Base-by-base conservation (phyloP, 2,113 vertebrate species). In the Rhea americana region DNA sequence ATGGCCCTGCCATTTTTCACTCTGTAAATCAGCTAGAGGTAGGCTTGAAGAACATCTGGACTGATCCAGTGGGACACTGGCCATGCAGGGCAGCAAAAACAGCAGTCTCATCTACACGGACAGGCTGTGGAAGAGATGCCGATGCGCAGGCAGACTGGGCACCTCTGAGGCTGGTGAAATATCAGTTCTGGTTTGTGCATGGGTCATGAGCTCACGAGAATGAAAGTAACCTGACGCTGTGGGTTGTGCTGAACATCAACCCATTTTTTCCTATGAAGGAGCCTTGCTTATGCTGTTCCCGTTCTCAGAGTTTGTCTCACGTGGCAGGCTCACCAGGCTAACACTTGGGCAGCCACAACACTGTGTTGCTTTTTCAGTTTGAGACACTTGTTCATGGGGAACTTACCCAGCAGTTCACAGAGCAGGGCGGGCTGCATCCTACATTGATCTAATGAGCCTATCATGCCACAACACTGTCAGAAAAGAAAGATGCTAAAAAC, bases 71-170 rank as follows among this genome's bases (percentile, higher is more conserved):
- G 26, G 5, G 7, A 53, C 53, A 11, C 39, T 67, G 59, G 20
- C 30, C 0, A 0, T 5, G 26, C 30, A 62, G 41, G 41, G 30
- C 59, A 0, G 6, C 53, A 62, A 35, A 78, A 50, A 26, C 41
- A 39, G 55, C 16, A 39, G 22, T 62, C 35, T 83, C 3, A 15
- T 39, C 83, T 45, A 5, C 66, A 18, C n/a, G 48, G 65, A 71
- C 45, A 35, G 58, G 15, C 12, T 16, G n/a, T 28, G 50, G 0
- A 1, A 2, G 4, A 81, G 43, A 22, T 24, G 71, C n/a, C 15
- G 16, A 13, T 9, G 47, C 25, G 45, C n/a, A 1, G 5, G 58
- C 76, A 61, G 6, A 9, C 71, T 50, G 37, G 35, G 53, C 28
- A 3, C 5, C 28, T 68, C 24, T 17, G 48, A 51, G 13, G 58